Evolutionary conservation across 1,140 invertebrate genomes (phyloP), one percentile per base, ranked within the genome.

Genomic region (Agrilus planipennis): DNA sequence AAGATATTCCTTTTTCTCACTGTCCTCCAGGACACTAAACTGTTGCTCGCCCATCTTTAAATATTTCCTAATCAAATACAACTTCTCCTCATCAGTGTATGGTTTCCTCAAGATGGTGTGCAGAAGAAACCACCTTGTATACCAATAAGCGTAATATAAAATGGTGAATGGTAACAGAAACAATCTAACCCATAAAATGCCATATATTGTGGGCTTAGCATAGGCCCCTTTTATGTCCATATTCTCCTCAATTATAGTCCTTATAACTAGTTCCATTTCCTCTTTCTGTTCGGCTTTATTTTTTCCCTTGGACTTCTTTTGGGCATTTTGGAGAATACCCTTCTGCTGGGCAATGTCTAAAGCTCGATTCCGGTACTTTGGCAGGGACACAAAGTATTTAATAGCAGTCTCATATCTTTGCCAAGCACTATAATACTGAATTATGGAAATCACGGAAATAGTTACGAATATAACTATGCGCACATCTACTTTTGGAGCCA

Each of bases 141-240:
- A 80, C 84, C 85, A 91, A 42, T 64, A 63, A 25, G 84, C 63
- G 55, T 84, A 87, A 39, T 63, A 63, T 17, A 67, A 49, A 10
- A 86, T 53, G 15, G 77, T 79, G 52, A 84, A 82, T 0, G 89
- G 89, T 18, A 79, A 69, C 20, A 88, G 72, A 22, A 89, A 59
- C 22, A 92, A 56, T 60, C 90, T 84, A 37, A 90, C 66, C 79
- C 84, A 88, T 7, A 92, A 60, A 1, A 91, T 75, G 62, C 91
- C 79, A 20, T 63, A 66, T 3, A 82, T 57, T 39, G 72, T 74
- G 5, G 85, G 86, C 57, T 86, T 89, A 0, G 83, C 81, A 64
- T 90, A 92, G 5, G 85, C 84, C 3, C 89, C 89, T 57, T 84
- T 78, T 21, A 91, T 89, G 58, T 90, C 85, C 76, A 92, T 87